A percentile compares a stretch with the other conserved stretches of the same genome.
Evolutionary conservation across 2,113 vertebrate genomes (phyloP).

Genomic region (Oncorhynchus mykiss): DNA sequence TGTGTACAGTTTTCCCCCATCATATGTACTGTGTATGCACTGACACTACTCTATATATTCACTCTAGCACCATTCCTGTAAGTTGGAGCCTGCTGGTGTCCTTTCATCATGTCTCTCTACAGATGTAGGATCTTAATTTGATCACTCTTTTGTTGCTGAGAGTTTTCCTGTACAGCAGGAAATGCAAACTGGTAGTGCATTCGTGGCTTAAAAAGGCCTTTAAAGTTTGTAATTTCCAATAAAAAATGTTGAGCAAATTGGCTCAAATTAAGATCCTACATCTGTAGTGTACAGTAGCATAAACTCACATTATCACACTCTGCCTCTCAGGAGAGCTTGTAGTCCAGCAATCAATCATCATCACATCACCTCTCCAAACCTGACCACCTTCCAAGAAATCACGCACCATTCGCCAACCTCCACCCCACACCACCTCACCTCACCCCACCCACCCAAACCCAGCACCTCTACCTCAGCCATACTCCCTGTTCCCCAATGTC

Average conservation of each 20-base stretch:
- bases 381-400: neutral
- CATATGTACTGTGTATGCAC: neutral
- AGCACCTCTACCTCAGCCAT: constrained; percentile 6
- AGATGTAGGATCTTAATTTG: too few relatives aligned
- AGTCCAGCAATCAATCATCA: constrained; percentile 41
- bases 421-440: neutral
- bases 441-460: neutral
- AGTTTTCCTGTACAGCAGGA: too few relatives aligned
- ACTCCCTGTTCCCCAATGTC: constrained; percentile 12
- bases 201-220: too few relatives aligned
- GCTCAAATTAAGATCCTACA: too few relatives aligned
- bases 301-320: constrained; percentile 16
- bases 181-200: too few relatives aligned
- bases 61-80: neutral
- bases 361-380: constrained; percentile 19
- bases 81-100: neutral
- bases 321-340: constrained; percentile 1
- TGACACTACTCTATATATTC: neutral
- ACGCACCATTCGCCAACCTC: neutral
- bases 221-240: too few relatives aligned
- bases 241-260: too few relatives aligned
- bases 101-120: neutral
- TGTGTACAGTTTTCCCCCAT: too few relatives aligned
- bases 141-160: too few relatives aligned
- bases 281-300: constrained; percentile 13